Percentiles rank a stretch among this genome's conserved stretches.
Evolutionary conservation across 37 sponge, comb jelly and placozoan genomes (phyloP).

Genomic region (Chondrosia reniformis): DNA sequence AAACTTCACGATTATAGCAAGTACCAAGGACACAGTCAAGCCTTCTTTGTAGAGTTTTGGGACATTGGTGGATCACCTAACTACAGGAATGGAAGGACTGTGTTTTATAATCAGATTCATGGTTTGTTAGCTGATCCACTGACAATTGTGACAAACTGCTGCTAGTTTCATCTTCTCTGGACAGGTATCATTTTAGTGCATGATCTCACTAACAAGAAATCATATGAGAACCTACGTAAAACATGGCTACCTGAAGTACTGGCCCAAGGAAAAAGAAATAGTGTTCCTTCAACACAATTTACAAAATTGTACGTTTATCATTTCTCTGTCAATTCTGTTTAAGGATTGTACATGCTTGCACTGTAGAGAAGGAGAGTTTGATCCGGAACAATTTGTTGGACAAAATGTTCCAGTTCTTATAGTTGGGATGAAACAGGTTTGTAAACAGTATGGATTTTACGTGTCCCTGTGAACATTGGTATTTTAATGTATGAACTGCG

Average conservation of each 20-base stretch:
- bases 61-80: slow-evolving; percentile 87
- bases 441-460: slow-evolving; percentile 7
- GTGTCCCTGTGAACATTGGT: slow-evolving; percentile 31
- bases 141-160: no score
- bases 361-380: slow-evolving; percentile 43
- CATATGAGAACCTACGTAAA: slow-evolving; percentile 74
- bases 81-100: slow-evolving; percentile 69
- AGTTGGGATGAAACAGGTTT: slow-evolving; percentile 79
- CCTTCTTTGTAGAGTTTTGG: slow-evolving; percentile 93
- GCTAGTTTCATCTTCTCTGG: neutral
- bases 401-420: slow-evolving; percentile 74
- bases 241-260: slow-evolving; percentile 75
- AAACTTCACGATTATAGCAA: slow-evolving; percentile 46
- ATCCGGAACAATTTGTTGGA: slow-evolving; percentile 77
- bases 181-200: slow-evolving; percentile 91
- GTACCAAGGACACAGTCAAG: neutral
- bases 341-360: neutral
- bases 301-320: no score
- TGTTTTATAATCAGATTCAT: slow-evolving; percentile 77
- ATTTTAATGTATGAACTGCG: slow-evolving; percentile 21
- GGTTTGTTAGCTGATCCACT: slow-evolving; percentile 31
- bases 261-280: slow-evolving; percentile 13
- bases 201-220: slow-evolving; percentile 93
- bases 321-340: slow-evolving; percentile 2
- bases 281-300: neutral